Base-by-base conservation (phyloP, 2,888 invertebrate species). In the Cenopis cana region DNA sequence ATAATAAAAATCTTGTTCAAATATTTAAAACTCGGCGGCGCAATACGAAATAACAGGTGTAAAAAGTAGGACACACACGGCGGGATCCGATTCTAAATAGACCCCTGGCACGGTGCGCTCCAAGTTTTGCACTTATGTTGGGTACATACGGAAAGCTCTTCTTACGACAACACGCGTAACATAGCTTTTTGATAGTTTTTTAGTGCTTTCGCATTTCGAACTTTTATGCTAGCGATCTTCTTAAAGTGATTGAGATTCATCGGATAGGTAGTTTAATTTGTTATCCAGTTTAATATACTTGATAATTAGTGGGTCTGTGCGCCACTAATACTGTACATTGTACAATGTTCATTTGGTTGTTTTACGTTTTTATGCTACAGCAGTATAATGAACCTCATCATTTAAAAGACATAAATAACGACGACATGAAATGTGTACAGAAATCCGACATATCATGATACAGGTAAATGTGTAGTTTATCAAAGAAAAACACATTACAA, bases 41-140 rank as follows among this genome's bases (percentile, higher is more conserved):
- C 55, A 38, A 66, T 57, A 57, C 59, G 38, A 54, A 66, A 55
- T 54, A 67, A 18, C 55, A 18, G 18, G 38, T 52, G 17, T 49
- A 65, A 65, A 68, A 73, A 73, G 68, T 72, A 54, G 72, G 68
- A 33, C 64, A 57, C 29, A 57, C 65, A 64, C 68, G 46, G 38
- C 14, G 36, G 33, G 55, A 55, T 64, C 64, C 57, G 24, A 9
- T 29, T 33, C 56, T 65, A 72, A 62, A 56, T 72, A 69, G 57
- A 57, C 64, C 50, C 61, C 68, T 68, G 71, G 60, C 71, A 65
- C 66, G 33, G 52, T 65, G 55, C 62, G 29, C 60, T 74, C 55
- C 11, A 74, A 74, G 72, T 74, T 74, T 68, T 49, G 61, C 72
- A 68, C 71, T 73, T 59, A 61, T 60, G 33, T n/a, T 17, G 68